These are phyloP conservation scores for Emys orbicularis DNA, from an alignment of 2,797 vertebrate genomes.

Conservation along the genomic window DNA sequence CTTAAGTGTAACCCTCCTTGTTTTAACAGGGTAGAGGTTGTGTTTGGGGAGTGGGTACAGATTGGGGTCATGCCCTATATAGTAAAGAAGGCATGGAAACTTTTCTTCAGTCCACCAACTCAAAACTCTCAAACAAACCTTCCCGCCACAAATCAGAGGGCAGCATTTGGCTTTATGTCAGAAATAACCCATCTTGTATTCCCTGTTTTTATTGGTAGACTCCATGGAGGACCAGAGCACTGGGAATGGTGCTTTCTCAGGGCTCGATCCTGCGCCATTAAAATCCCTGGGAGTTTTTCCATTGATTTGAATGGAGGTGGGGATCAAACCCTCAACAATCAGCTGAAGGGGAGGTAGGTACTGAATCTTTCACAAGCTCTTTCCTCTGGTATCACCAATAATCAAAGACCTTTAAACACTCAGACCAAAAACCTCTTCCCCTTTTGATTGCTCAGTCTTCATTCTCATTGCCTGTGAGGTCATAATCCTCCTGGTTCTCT, in stretches of 20 bases:
- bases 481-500: rapidly evolving
- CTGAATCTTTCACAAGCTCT: background rate
- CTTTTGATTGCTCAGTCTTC: background rate
- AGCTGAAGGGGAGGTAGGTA: background rate
- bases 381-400: background rate
- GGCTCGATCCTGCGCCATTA: background rate
- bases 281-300: background rate
- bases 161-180: rapidly evolving
- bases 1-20: background rate
- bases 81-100: background rate
- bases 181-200: background rate
- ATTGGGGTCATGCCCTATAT: background rate
- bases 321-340: background rate
- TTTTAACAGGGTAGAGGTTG: background rate
- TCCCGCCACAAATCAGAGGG: rapidly evolving
- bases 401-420: background rate
- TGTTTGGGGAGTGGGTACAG: rapidly evolving
- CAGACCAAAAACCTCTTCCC: background rate
- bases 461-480: background rate
- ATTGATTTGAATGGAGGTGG: background rate
- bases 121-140: background rate
- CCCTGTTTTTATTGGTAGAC: background rate
- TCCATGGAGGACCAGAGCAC: background rate
- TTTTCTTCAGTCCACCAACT: background rate
- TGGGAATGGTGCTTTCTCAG: background rate